phyloP scores from a whole-genome alignment of 2,888 invertebrate species.

The Yponomeuta evonymella region DNA sequence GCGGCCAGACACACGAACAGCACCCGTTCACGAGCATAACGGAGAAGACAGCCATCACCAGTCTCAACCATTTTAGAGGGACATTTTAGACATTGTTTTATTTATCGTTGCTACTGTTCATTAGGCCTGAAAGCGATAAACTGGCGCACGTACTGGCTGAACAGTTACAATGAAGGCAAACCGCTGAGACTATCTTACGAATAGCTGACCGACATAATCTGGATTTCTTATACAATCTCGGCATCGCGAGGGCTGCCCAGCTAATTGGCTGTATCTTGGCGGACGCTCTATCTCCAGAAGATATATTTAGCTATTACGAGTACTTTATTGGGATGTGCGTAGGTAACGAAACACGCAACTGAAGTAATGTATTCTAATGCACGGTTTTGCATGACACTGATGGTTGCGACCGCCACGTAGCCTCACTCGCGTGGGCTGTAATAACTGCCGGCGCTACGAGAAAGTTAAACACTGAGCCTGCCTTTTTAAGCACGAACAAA shows the following conservation, averaged over 20 bases:
- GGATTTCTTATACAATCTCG: slow-evolving; percentile 60
- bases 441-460: background rate
- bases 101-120: slow-evolving; percentile 36
- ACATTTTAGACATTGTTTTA: slow-evolving; percentile 25
- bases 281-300: slow-evolving; percentile 32
- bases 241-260: slow-evolving; percentile 34
- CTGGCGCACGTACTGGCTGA: slow-evolving; percentile 31
- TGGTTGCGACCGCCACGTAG: background rate
- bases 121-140: slow-evolving; percentile 52
- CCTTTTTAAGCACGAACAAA: background rate
- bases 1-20: too few species aligned
- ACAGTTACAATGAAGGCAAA: slow-evolving; percentile 30
- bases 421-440: background rate
- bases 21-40: too few species aligned
- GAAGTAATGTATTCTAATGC: background rate
- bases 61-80: too few species aligned
- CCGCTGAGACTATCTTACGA: slow-evolving; percentile 33
- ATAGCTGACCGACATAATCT: slow-evolving; percentile 53
- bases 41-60: too few species aligned
- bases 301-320: slow-evolving; percentile 52
- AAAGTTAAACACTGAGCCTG: background rate
- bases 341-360: slow-evolving; percentile 19
- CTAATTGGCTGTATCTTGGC: slow-evolving; percentile 57
- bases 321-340: slow-evolving; percentile 27
- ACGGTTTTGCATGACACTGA: background rate